These are phyloP conservation scores for Miichthys miiuy DNA, from an alignment of 2,797 vertebrate species.

Conservation along the genomic window DNA sequence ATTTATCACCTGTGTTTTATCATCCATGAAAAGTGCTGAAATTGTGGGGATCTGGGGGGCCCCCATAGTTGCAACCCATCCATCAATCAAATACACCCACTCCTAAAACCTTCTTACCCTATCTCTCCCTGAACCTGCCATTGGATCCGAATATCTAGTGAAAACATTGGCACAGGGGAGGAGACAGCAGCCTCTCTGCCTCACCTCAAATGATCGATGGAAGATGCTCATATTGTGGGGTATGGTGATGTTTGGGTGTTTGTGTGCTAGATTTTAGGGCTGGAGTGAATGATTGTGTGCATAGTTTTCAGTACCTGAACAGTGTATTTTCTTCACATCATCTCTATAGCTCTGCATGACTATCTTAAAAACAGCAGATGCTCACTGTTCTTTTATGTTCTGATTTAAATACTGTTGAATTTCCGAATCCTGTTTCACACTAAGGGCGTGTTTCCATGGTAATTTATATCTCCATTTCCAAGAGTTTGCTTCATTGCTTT, in stretches of 20 bases:
- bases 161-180: constrained; percentile 63
- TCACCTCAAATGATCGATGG: constrained; percentile 72
- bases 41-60: constrained; percentile 57
- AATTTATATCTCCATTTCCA: constrained; percentile 14
- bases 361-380: constrained; percentile 3
- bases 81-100: constrained; percentile 68
- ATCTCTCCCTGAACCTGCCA: constrained; percentile 54
- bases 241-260: constrained; percentile 29
- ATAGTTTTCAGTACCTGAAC: background rate
- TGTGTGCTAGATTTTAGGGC: constrained; percentile 23
- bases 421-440: constrained; percentile 12
- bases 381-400: background rate
- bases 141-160: constrained; percentile 78
- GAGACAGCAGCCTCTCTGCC: constrained; percentile 56
- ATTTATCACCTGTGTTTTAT: constrained; percentile 77
- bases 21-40: constrained; percentile 83
- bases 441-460: constrained; percentile 24
- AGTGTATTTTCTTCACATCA: constrained; percentile 4
- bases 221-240: constrained; percentile 57
- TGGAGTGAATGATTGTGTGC: background rate
- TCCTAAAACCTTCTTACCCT: constrained; percentile 45
- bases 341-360: background rate
- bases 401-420: constrained; percentile 29
- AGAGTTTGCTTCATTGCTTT: background rate
- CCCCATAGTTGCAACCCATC: constrained; percentile 49